Evolutionary conservation across 2,888 invertebrate genomes (phyloP).

Genomic region (Brachycybe producta): DNA sequence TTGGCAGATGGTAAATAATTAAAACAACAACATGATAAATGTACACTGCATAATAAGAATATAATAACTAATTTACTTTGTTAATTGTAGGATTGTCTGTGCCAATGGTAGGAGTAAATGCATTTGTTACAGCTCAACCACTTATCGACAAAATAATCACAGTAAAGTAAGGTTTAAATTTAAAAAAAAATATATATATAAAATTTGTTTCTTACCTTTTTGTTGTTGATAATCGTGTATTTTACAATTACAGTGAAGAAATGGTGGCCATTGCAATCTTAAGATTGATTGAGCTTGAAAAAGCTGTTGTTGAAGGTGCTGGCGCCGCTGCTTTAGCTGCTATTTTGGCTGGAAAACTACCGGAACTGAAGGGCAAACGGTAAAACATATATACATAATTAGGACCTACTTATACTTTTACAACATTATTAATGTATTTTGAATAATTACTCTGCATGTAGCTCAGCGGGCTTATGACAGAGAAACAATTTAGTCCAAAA

Average conservation of each 20-base stretch:
- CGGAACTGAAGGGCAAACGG: constrained; percentile 69
- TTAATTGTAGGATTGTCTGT: constrained; percentile 52
- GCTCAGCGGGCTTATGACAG: no score
- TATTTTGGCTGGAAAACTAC: constrained; percentile 61
- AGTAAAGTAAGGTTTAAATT: constrained; percentile 46
- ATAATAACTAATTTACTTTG: not conserved
- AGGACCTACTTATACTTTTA: no score
- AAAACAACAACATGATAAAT: no score
- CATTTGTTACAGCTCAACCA: constrained; percentile 56
- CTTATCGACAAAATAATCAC: constrained; percentile 61
- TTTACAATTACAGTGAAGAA: constrained; percentile 38
- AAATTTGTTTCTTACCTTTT: not conserved
- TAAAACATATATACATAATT: constrained; percentile 36
- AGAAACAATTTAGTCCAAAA: no score
- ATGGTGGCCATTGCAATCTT: constrained; percentile 71
- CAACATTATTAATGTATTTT: no score
- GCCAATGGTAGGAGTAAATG: constrained; percentile 73
- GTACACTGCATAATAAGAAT: no score
- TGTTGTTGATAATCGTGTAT: not conserved
- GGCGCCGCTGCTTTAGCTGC: constrained; percentile 77
- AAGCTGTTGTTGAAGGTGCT: constrained; percentile 82
- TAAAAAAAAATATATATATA: constrained; percentile 1
- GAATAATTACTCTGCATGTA: no score
- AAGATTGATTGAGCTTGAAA: constrained; percentile 64
- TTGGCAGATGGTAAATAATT: constrained; percentile 62